phyloP scores from a whole-genome alignment of 2,113 vertebrate genomes.

The Hyaena hyaena region DNA sequence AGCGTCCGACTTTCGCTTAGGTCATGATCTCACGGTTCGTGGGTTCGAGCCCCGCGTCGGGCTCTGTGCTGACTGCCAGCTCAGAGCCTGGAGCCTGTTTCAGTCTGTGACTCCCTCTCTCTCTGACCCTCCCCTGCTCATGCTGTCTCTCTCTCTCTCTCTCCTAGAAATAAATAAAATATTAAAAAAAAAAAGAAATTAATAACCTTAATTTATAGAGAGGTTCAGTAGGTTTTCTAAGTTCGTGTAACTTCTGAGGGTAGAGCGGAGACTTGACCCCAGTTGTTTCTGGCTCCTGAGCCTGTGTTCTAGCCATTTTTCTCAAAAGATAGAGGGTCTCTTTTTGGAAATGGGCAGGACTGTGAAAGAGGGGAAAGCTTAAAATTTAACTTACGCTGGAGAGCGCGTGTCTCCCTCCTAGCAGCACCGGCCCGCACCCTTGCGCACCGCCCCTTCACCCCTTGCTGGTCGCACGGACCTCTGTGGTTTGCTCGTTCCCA shows the following conservation, averaged over 20 bases:
- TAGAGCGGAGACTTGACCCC: neutral
- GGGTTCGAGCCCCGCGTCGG: too few relatives aligned
- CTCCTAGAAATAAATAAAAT: too few relatives aligned
- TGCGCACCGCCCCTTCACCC: accelerated
- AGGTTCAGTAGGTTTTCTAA: neutral
- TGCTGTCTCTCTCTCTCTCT: too few relatives aligned
- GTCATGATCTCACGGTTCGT: too few relatives aligned
- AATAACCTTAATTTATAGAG: neutral
- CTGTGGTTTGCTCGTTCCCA: neutral
- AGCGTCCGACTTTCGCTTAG: too few relatives aligned
- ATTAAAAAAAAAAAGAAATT: neutral
- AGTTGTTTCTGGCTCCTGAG: neutral
- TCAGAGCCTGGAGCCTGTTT: too few relatives aligned
- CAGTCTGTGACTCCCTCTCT: too few relatives aligned
- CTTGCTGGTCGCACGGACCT: accelerated
- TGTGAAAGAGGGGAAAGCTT: neutral
- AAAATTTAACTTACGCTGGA: accelerated
- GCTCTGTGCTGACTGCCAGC: too few relatives aligned
- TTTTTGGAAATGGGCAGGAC: neutral
- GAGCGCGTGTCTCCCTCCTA: accelerated
- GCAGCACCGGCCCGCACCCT: accelerated
- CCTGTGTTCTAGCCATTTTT: neutral
- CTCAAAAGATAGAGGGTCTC: neutral
- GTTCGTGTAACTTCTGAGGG: accelerated
- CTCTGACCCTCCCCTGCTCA: too few relatives aligned